Evolutionary conservation across 2,113 vertebrate species (phyloP).

Genomic region (Oncorhynchus gorbuscha): DNA sequence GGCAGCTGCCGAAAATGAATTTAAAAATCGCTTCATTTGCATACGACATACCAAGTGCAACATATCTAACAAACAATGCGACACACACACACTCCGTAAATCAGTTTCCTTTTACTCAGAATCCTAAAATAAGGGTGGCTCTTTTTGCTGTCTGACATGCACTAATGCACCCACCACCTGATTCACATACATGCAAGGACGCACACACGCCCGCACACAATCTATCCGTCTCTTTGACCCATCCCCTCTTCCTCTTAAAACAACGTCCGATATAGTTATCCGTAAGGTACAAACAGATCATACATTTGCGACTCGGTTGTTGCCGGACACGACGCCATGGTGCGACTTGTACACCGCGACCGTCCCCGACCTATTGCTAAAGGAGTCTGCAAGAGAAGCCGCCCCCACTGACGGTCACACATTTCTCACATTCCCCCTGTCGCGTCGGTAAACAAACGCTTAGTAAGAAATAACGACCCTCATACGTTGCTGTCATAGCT

Average conservation of each 20-base stretch:
- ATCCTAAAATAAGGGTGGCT: slow-evolving; percentile 75
- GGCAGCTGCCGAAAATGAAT: neutral
- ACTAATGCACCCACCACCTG: slow-evolving; percentile 68
- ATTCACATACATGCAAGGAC: slow-evolving; percentile 27
- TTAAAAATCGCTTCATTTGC: neutral
- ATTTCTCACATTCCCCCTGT: neutral
- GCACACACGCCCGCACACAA: slow-evolving; percentile 1
- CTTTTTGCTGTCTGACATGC: slow-evolving; percentile 74
- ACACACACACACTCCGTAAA: slow-evolving; percentile 38
- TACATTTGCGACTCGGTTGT: too few relatives aligned
- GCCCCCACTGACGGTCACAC: neutral
- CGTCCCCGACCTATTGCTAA: neutral
- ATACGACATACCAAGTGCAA: neutral
- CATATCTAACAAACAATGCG: too few relatives aligned
- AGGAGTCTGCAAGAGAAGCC: neutral
- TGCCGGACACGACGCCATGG: neutral
- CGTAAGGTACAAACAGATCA: too few relatives aligned
- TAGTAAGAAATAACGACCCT: too few relatives aligned
- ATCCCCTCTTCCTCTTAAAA: slow-evolving; percentile 38
- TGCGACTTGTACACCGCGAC: neutral
- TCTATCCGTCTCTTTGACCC: slow-evolving; percentile 56
- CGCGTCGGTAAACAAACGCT: neutral
- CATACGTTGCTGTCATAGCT: neutral
- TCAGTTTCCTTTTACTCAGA: slow-evolving; percentile 72
- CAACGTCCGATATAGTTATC: too few relatives aligned